Percentiles rank a stretch among this genome's conserved stretches.
Evolutionary conservation across 2,888 invertebrate species (phyloP).

Genomic region (Agonopterix subpropinquella): DNA sequence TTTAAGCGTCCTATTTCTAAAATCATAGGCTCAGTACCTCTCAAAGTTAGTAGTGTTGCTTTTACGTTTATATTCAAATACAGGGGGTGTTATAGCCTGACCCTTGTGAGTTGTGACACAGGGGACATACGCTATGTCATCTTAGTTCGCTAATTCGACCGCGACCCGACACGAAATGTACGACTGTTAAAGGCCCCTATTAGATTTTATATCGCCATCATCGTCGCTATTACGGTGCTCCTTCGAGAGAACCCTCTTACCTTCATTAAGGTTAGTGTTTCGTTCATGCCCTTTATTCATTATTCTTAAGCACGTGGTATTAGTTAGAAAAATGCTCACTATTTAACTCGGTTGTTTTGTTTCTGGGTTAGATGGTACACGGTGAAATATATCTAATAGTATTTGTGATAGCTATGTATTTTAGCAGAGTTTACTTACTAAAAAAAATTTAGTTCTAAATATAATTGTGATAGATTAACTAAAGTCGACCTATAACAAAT

Average conservation of each 20-base stretch:
- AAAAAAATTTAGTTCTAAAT: not conserved
- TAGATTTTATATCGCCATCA: slow-evolving; percentile 65
- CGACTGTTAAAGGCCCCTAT: slow-evolving; percentile 50
- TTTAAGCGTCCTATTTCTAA: not conserved
- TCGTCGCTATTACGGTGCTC: slow-evolving; percentile 49
- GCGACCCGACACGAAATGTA: slow-evolving; percentile 22
- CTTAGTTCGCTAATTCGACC: slow-evolving; percentile 27
- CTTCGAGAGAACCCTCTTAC: slow-evolving; percentile 46
- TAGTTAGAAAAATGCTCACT: slow-evolving; percentile 48
- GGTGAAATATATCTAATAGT: too few relatives aligned
- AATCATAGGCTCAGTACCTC: not conserved
- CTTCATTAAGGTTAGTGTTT: slow-evolving; percentile 56
- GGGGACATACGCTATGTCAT: slow-evolving; percentile 6
- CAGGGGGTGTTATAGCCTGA: slow-evolving; percentile 5
- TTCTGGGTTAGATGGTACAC: slow-evolving; percentile 25
- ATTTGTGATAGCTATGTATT: not conserved
- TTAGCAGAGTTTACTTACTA: not conserved
- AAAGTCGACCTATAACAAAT: too few relatives aligned
- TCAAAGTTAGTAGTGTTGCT: slow-evolving; percentile 6
- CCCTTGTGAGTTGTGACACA: slow-evolving; percentile 10
- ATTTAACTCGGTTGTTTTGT: slow-evolving; percentile 45
- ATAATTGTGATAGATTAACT: too few relatives aligned
- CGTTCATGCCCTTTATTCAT: slow-evolving; percentile 49
- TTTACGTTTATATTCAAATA: slow-evolving; percentile 3
- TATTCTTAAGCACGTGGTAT: slow-evolving; percentile 51